Conservation (phyloP, 2,797 vertebrate species). For the Danio kyathit region DNA sequence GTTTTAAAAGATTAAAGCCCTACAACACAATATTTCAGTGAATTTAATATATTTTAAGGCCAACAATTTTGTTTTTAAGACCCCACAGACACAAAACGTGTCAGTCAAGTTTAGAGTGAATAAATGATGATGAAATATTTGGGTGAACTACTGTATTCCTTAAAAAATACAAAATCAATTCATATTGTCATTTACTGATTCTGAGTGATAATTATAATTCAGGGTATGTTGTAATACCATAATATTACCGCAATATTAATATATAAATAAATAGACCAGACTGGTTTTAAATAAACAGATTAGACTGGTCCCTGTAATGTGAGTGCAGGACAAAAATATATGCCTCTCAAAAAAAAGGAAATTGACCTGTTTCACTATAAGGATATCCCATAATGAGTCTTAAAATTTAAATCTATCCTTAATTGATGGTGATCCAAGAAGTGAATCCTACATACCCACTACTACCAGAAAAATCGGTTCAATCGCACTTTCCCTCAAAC, state of each 20-base stretch:
- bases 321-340: too few species aligned
- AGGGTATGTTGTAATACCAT: neutral
- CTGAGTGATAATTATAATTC: neutral
- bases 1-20: too few species aligned
- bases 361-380: neutral
- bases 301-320: neutral
- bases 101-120: too few species aligned
- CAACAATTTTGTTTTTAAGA: too few species aligned
- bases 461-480: neutral
- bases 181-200: neutral
- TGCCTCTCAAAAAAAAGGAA: too few species aligned
- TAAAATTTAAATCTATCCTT: neutral
- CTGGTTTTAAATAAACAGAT: too few species aligned
- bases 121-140: too few species aligned
- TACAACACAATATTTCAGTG: too few species aligned
- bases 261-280: too few species aligned
- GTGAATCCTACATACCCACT: neutral
- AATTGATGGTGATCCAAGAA: neutral
- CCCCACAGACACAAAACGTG: too few species aligned
- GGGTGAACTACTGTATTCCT: too few species aligned
- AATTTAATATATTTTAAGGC: too few species aligned
- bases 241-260: neutral
- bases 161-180: neutral
- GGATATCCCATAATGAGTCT: neutral
- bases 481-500: conserved; percentile 4